These are phyloP conservation scores for Tigriopus californicus DNA, from an alignment of 2,888 invertebrate genomes.

Conservation along the genomic window DNA sequence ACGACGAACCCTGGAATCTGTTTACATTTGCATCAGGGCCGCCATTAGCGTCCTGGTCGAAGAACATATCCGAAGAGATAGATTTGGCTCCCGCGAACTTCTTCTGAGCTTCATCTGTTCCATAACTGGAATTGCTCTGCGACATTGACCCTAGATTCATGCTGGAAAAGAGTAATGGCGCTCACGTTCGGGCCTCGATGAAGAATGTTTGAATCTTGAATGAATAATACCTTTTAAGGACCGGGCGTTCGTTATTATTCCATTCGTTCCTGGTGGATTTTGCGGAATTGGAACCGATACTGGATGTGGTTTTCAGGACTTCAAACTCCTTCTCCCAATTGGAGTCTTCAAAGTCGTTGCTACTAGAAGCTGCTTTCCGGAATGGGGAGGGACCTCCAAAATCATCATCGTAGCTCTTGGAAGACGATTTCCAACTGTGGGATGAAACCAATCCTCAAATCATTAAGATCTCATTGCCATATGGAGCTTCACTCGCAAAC, in stretches of 20 bases:
- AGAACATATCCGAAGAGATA: conserved; percentile 93
- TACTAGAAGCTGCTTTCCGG: no score
- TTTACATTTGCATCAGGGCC: conserved; percentile 37
- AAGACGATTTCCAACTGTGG: no score
- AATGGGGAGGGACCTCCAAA: no score
- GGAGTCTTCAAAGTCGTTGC: neutral
- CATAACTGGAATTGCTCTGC: no score
- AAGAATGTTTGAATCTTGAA: conserved; percentile 29
- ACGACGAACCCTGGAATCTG: conserved; percentile 78
- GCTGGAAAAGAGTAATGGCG: neutral
- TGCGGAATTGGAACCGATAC: conserved; percentile 23
- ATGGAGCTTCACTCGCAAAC: no score
- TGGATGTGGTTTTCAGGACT: conserved; percentile 6
- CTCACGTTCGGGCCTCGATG: no score
- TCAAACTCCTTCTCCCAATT: conserved; percentile 19
- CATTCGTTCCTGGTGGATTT: conserved; percentile 22
- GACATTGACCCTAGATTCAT: no score
- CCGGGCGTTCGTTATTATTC: no score
- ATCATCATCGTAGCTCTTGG: no score
- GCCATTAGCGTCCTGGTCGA: conserved; percentile 45
- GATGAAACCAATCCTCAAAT: no score
- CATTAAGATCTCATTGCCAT: no score
- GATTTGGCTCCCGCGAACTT: conserved; percentile 95
- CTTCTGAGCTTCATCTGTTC: conserved; percentile 56
- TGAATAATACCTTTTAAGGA: conserved; percentile 30